These are phyloP conservation scores for Erythrocercus mccallii DNA, from an alignment of 2,113 vertebrate genomes.

Conservation along the genomic window DNA sequence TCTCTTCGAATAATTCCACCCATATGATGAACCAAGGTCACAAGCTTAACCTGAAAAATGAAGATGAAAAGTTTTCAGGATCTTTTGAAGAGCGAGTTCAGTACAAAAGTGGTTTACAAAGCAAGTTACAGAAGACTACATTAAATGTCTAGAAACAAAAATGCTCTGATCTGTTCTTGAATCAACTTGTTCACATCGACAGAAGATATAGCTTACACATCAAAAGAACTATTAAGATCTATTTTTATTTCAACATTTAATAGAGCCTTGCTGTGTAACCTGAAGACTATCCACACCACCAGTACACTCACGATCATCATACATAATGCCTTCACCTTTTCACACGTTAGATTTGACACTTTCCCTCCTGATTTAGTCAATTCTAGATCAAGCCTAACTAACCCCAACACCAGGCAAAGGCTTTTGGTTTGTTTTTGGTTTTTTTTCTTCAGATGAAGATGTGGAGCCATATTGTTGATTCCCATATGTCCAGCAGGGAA, in stretches of 20 bases:
- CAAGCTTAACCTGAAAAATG: slow-evolving; percentile 85
- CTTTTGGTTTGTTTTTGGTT: background rate
- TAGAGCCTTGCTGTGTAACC: background rate
- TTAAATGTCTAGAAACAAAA: background rate
- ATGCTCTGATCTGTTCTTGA: background rate
- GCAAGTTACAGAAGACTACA: background rate
- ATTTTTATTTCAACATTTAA: background rate
- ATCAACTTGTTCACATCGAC: background rate
- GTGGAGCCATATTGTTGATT: background rate
- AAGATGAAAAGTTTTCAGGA: background rate
- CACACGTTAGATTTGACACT: fast-evolving
- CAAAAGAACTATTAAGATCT: background rate
- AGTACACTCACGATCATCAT: background rate
- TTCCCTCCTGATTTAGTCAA: background rate
- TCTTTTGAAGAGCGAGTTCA: background rate
- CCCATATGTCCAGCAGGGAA: background rate
- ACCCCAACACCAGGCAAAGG: background rate
- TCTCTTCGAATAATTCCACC: slow-evolving; percentile 93
- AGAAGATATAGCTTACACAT: background rate
- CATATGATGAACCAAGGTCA: slow-evolving; percentile 97
- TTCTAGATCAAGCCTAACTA: background rate
- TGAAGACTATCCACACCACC: background rate
- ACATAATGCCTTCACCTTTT: background rate
- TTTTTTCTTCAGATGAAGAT: background rate
- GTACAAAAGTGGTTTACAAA: background rate